Evolutionary conservation across 2,113 vertebrate species (phyloP).

Genomic region (Amblyornis subalaris): DNA sequence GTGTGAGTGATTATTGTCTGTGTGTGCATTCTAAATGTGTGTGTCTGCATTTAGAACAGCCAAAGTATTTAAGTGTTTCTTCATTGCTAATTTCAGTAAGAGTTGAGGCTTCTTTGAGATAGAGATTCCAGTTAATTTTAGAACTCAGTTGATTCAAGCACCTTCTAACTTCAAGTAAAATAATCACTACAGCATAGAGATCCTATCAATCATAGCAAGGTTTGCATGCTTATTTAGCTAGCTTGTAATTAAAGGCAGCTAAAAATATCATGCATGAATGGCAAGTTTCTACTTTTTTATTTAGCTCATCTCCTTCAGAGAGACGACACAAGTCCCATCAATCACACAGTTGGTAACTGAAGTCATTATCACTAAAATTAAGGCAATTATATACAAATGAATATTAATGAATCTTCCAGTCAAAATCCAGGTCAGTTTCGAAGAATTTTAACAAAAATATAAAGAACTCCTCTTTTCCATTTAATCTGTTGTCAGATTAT

Average conservation of each 20-base stretch:
- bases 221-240: conserved; percentile 78
- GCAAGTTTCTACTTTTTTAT: conserved; percentile 76
- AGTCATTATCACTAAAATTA: conserved; percentile 83
- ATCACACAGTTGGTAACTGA: conserved; percentile 81
- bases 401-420: conserved; percentile 79
- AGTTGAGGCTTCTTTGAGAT: conserved; percentile 58
- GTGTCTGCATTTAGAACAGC: background rate
- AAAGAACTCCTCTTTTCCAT: conserved; percentile 35
- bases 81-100: conserved; percentile 48
- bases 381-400: conserved; percentile 82
- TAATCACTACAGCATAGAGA: conserved; percentile 75
- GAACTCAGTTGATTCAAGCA: conserved; percentile 73
- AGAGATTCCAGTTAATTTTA: conserved; percentile 72
- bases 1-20: background rate
- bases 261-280: conserved; percentile 81
- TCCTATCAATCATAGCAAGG: conserved; percentile 76
- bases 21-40: background rate
- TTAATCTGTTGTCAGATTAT: conserved; percentile 57
- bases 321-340: conserved; percentile 77
- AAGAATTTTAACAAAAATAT: conserved; percentile 63
- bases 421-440: conserved; percentile 74
- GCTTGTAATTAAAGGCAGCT: conserved; percentile 80
- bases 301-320: conserved; percentile 74
- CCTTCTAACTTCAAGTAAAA: conserved; percentile 74
- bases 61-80: background rate